phyloP scores from a whole-genome alignment of 2,888 invertebrate genomes.

The Cylloceria caligata region DNA sequence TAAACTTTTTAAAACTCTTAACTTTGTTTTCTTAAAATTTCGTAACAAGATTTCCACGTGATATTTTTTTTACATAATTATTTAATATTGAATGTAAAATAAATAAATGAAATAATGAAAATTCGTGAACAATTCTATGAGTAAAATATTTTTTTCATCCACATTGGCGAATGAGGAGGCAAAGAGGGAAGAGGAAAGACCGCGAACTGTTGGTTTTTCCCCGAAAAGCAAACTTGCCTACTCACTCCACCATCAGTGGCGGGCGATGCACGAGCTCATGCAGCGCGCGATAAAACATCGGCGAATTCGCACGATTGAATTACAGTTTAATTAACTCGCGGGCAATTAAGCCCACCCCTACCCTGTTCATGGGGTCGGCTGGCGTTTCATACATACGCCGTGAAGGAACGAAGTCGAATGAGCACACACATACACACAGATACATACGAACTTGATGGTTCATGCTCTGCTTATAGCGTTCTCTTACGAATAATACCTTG shows the following conservation, averaged over 20 bases:
- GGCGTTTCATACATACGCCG: neutral
- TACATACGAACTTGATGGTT: slow-evolving; percentile 24
- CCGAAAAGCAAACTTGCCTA: slow-evolving; percentile 61
- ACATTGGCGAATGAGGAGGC: slow-evolving; percentile 15
- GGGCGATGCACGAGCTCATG: slow-evolving; percentile 65
- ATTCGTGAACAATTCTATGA: neutral
- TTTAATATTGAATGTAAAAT: neutral
- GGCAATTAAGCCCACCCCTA: slow-evolving; percentile 80
- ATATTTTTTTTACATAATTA: neutral
- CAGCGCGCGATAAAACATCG: slow-evolving; percentile 81
- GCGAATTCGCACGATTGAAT: slow-evolving; percentile 83
- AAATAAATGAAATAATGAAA: neutral
- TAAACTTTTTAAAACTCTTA: too few species aligned
- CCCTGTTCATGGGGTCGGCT: slow-evolving; percentile 27
- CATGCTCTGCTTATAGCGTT: slow-evolving; percentile 27
- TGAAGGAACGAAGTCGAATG: neutral
- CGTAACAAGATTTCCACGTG: neutral
- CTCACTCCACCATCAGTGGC: slow-evolving; percentile 30
- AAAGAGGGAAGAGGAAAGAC: slow-evolving; percentile 3
- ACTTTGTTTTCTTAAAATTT: too few species aligned
- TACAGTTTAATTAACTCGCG: slow-evolving; percentile 84
- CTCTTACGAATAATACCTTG: slow-evolving; percentile 67
- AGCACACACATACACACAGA: slow-evolving; percentile 28
- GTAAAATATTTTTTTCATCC: neutral
- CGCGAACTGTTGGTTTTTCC: slow-evolving; percentile 28